These are phyloP conservation scores for Drosophila kanapiae DNA, from an alignment of 1,140 invertebrate genomes.

Conservation along the genomic window DNA sequence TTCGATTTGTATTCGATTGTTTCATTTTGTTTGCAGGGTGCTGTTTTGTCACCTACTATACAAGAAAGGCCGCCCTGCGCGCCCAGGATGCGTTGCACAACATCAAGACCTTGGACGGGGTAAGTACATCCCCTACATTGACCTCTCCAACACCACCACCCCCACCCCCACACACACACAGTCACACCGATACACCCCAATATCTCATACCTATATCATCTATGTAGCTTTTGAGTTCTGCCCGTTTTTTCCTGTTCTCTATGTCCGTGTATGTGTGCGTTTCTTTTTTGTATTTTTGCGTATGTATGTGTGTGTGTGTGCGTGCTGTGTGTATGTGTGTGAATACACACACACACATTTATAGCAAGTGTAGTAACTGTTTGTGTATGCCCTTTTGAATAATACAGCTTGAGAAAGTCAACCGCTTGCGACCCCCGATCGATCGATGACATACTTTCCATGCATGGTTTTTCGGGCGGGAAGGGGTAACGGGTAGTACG, in stretches of 20 bases:
- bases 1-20: constrained; percentile 83
- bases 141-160: neutral
- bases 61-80: constrained; percentile 97
- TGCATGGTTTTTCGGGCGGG: constrained; percentile 27
- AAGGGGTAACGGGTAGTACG: neutral
- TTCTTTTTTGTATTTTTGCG: constrained; percentile 37
- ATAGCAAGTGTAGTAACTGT: constrained; percentile 41
- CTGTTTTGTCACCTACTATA: constrained; percentile 99
- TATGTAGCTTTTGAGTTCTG: constrained; percentile 60
- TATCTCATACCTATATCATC: constrained; percentile 26
- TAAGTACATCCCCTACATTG: constrained; percentile 88
- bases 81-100: constrained; percentile 99
- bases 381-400: constrained; percentile 57
- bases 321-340: constrained; percentile 26
- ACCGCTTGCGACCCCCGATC: constrained; percentile 59
- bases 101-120: constrained; percentile 98
- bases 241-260: constrained; percentile 61
- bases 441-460: constrained; percentile 76
- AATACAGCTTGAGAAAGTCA: constrained; percentile 81
- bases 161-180: neutral
- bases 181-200: neutral
- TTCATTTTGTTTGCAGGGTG: constrained; percentile 97
- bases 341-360: constrained; percentile 14
- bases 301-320: constrained; percentile 34
- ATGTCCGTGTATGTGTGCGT: constrained; percentile 39